Base-by-base conservation (phyloP, 1,140 invertebrate species). In the Oryzaephilus surinamensis region DNA sequence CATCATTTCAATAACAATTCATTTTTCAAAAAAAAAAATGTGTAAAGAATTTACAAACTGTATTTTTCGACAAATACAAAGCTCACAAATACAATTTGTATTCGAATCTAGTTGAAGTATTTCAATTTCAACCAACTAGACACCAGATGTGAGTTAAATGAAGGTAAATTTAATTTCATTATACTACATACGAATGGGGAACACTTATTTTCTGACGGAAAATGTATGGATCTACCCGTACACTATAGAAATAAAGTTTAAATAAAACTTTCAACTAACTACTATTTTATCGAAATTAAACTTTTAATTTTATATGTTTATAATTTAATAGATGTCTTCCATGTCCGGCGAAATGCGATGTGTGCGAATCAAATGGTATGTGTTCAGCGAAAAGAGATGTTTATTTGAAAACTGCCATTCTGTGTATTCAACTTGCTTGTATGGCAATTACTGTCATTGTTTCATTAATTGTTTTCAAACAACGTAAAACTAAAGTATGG, bases 401-500 rank as follows among this genome's bases (percentile, higher is more conserved):
- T 32, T 66, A 77, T 40, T 51, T 79, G 38, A 73, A 79, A 17
- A 74, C 74, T 2, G 67, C 75, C 20, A 70, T 84, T 17, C 66
- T 86, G 11, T 75, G 74, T 8, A 70, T 82, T 14, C 76, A 86
- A 54, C 71, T 78, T 13, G 71, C 76, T 12, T 84, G 80, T 57
- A 82, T 85, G 60, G 71, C 78, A 6, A 69, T 81, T 26, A 77
- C 79, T 28, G 46, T 84, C 11, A 67, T 83, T 6, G 62, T 85
- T n/a, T 76, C 67, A 6, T 60, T 81, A 13, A 71, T 82, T 28
- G 77, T 87, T 13, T 82, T 84, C 49, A 71, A 74, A 47, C 75
- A 83, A 40, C 65, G 83, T 23, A 85, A 84, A 65, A 77, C 76
- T 54, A 85, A 84, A 72, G 84, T 86, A n/a, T n/a, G n/a, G n/a